Conservation (phyloP, 2,797 vertebrate genomes). For the Jordanella pulchra region DNA sequence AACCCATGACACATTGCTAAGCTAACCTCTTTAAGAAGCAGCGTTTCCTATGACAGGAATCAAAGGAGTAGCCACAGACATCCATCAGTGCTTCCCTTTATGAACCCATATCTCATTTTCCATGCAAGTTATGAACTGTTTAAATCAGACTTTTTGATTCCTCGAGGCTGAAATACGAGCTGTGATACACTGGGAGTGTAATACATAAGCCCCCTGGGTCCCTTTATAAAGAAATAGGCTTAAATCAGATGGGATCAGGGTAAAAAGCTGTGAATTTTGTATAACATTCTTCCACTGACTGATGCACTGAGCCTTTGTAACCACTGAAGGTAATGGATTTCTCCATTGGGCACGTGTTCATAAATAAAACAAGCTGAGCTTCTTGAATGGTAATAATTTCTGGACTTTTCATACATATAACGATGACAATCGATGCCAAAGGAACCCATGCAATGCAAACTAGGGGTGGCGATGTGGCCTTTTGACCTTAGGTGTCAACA, state of each 20-base stretch:
- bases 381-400: constrained; percentile 60
- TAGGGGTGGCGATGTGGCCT: constrained; percentile 49
- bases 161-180: constrained; percentile 27
- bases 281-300: constrained; percentile 26
- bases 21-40: constrained; percentile 23
- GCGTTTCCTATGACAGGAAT: constrained; percentile 39
- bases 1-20: constrained; percentile 36
- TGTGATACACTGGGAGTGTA: constrained; percentile 17
- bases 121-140: constrained; percentile 26
- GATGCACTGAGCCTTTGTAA: constrained; percentile 37
- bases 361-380: constrained; percentile 74
- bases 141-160: constrained; percentile 47
- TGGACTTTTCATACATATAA: constrained; percentile 53
- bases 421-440: constrained; percentile 70
- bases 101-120: constrained; percentile 47
- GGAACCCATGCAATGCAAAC: constrained; percentile 52
- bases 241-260: constrained; percentile 41
- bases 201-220: constrained; percentile 38
- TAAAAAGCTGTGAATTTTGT: constrained; percentile 40
- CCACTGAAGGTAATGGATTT: constrained; percentile 69
- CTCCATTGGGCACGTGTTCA: constrained; percentile 61
- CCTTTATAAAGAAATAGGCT: constrained; percentile 37
- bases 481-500: constrained; percentile 59
- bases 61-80: constrained; percentile 36
- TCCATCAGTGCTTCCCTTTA: constrained; percentile 35